These are phyloP conservation scores for Martes martes DNA, from an alignment of 2,113 vertebrate species.

Conservation along the genomic window DNA sequence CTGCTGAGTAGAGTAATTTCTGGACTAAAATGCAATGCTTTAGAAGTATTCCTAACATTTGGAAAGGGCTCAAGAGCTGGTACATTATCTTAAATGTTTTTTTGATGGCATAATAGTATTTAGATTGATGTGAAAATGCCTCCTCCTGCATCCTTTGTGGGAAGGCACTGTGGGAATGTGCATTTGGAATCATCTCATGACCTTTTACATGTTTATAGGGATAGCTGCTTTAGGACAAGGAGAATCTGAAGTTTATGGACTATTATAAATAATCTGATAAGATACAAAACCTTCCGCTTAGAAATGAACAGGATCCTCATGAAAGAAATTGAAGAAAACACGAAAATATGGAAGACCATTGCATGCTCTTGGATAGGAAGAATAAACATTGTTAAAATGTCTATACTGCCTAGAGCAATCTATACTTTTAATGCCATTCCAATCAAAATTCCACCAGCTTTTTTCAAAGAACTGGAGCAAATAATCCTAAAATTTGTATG, in stretches of 20 bases:
- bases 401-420: too few relatives aligned
- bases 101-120: slow-evolving; percentile 23
- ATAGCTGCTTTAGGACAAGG: not conserved
- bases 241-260: not conserved
- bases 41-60: not conserved
- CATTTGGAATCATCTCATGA: not conserved
- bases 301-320: not conserved
- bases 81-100: slow-evolving; percentile 31
- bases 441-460: too few relatives aligned
- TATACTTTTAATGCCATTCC: too few relatives aligned
- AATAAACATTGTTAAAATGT: too few relatives aligned
- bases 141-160: not conserved
- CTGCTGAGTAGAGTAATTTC: slow-evolving; percentile 31
- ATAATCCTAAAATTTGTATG: too few relatives aligned
- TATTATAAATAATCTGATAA: not conserved
- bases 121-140: not conserved
- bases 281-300: not conserved
- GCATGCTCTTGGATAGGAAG: too few relatives aligned
- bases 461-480: too few relatives aligned
- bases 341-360: too few relatives aligned
- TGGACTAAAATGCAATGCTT: slow-evolving; percentile 33
- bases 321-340: too few relatives aligned
- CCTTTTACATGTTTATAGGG: not conserved
- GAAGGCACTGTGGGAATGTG: not conserved
- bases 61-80: not conserved